Conservation (phyloP, 2,113 vertebrate species). For the Sinocyclocheilus anophthalmus region DNA sequence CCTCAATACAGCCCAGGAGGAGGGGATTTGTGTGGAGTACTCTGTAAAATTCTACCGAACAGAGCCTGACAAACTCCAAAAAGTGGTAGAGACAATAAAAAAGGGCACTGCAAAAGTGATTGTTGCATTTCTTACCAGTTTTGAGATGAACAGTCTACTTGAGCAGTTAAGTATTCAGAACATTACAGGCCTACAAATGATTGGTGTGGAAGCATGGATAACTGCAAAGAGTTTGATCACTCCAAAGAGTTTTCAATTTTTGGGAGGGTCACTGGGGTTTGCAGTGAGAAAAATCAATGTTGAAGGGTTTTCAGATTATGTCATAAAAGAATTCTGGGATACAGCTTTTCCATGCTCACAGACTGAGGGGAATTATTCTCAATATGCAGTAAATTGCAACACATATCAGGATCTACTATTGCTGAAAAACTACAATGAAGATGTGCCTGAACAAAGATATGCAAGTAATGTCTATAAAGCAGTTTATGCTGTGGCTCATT, state of each 20-base stretch:
- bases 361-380: not conserved
- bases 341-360: constrained; percentile 58
- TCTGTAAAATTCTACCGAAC: constrained; percentile 68
- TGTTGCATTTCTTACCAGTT: constrained; percentile 70
- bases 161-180: constrained; percentile 55
- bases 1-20: constrained; percentile 65
- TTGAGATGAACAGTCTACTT: constrained; percentile 73
- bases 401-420: constrained; percentile 60
- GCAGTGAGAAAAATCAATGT: constrained; percentile 69
- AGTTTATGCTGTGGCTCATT: constrained; percentile 71
- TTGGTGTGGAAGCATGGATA: constrained; percentile 77
- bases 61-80: constrained; percentile 65
- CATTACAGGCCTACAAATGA: constrained; percentile 69
- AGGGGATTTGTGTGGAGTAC: constrained; percentile 75
- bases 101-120: constrained; percentile 70
- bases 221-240: constrained; percentile 70
- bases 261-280: constrained; percentile 74
- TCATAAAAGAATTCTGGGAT: constrained; percentile 69
- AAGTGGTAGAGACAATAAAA: constrained; percentile 70
- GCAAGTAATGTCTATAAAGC: constrained; percentile 75
- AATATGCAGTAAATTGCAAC: constrained; percentile 56
- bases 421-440: constrained; percentile 62
- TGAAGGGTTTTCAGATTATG: constrained; percentile 65
- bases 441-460: constrained; percentile 72
- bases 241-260: constrained; percentile 65